Evolutionary conservation across 1,140 invertebrate genomes (phyloP).

Genomic region (Euschistus heros): DNA sequence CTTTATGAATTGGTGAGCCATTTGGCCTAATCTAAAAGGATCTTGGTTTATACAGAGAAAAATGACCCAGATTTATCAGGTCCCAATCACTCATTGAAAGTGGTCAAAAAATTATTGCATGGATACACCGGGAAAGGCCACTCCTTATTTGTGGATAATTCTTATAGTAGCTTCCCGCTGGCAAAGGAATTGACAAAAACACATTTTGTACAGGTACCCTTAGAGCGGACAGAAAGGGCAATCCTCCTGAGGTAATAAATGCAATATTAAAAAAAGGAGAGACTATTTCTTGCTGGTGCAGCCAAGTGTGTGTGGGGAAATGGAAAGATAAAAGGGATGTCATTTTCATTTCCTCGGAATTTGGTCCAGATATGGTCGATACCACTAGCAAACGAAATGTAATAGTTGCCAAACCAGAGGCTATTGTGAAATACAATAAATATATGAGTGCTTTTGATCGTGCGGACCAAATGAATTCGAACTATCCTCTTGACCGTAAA

Average conservation of each 20-base stretch:
- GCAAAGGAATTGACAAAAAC: conserved; percentile 35
- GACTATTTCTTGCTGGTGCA: conserved; percentile 31
- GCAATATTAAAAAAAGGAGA: conserved; percentile 35
- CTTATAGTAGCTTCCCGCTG: conserved; percentile 37
- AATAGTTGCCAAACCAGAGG: conserved; percentile 18
- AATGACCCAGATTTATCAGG: conserved; percentile 2
- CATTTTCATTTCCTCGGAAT: conserved; percentile 20
- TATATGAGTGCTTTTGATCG: conserved; percentile 27
- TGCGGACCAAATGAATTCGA: conserved; percentile 22
- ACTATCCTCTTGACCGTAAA: conserved; percentile 27
- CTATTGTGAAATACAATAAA: conserved; percentile 26
- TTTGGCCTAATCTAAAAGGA: conserved; percentile 15
- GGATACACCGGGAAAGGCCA: conserved; percentile 21
- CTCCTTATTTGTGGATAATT: conserved; percentile 28
- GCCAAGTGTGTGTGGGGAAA: conserved; percentile 29
- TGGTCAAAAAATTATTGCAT: conserved; percentile 23
- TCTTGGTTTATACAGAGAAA: conserved; percentile 17
- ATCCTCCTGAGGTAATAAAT: conserved; percentile 33
- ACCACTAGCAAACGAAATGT: not conserved
- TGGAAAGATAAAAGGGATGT: conserved; percentile 36
- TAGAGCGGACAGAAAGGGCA: conserved; percentile 33
- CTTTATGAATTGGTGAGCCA: conserved; percentile 31
- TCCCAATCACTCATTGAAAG: conserved; percentile 15
- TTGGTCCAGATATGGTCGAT: conserved; percentile 18
- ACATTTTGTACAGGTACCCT: conserved; percentile 40